phyloP scores from a whole-genome alignment of 2,113 vertebrate species.

The Elephas maximus region DNA sequence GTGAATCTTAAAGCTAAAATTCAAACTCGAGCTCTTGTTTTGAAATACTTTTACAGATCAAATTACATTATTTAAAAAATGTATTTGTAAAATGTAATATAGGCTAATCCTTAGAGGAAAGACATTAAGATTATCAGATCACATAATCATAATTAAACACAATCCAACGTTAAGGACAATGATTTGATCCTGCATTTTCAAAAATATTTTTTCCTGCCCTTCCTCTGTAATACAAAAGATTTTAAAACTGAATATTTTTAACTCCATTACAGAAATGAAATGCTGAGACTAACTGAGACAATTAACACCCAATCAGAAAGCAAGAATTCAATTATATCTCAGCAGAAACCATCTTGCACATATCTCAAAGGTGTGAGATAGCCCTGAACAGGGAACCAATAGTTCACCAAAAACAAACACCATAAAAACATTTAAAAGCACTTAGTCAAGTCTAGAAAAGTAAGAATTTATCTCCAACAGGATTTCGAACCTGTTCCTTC shows the following conservation, averaged over 20 bases:
- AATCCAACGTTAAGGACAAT: not conserved
- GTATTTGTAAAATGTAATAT: not conserved
- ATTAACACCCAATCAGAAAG: slow-evolving; percentile 71
- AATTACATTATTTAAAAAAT: not conserved
- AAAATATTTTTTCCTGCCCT: not conserved
- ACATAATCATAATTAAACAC: not conserved
- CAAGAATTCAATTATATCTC: slow-evolving; percentile 72
- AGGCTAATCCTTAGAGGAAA: not conserved
- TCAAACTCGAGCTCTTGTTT: not conserved
- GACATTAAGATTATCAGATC: not conserved
- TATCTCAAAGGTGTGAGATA: no score
- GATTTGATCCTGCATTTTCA: not conserved
- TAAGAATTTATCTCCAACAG: not conserved
- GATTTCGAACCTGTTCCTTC: no score
- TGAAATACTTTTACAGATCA: not conserved
- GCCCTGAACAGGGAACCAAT: not conserved
- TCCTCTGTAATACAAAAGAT: not conserved
- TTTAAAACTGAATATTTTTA: not conserved
- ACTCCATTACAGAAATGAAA: slow-evolving; percentile 52
- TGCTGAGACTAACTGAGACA: slow-evolving; percentile 73
- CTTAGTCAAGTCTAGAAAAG: slow-evolving; percentile 41
- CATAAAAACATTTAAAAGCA: not conserved
- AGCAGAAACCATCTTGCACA: slow-evolving; percentile 56
- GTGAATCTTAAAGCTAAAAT: not conserved
- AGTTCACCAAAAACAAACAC: not conserved